These are phyloP conservation scores for Melanotaenia trifasciata DNA, from an alignment of 2,797 vertebrate species.

Conservation along the genomic window DNA sequence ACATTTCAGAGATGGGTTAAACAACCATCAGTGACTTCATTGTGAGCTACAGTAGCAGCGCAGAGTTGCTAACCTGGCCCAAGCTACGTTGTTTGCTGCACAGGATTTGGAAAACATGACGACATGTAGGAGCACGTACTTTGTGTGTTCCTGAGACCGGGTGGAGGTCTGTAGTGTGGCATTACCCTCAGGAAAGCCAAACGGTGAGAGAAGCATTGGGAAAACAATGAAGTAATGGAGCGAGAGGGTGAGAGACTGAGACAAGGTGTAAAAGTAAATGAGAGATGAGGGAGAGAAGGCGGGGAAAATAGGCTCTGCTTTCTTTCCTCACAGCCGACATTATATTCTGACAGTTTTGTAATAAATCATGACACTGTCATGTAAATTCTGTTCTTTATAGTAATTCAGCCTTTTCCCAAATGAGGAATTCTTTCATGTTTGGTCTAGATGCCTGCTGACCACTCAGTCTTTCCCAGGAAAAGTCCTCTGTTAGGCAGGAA, in stretches of 20 bases:
- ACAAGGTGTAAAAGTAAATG: constrained; percentile 29
- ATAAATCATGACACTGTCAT: constrained; percentile 9
- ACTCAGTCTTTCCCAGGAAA: constrained; percentile 20
- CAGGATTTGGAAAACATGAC: constrained; percentile 77
- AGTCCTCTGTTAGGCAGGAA: constrained; percentile 21
- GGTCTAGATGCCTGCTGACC: constrained; percentile 5
- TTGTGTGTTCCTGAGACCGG: constrained; percentile 53
- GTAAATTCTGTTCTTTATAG: constrained; percentile 3
- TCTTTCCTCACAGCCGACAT: constrained; percentile 37
- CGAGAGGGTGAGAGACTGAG: constrained; percentile 25
- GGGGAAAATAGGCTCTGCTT: constrained; percentile 42
- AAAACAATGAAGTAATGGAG: constrained; percentile 80
- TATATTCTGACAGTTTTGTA: constrained; percentile 30
- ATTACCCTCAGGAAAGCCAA: constrained; percentile 70
- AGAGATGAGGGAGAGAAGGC: constrained; percentile 45
- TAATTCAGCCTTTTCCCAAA: constrained; percentile 9
- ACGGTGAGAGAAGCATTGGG: constrained; percentile 45
- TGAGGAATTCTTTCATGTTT: constrained; percentile 11
- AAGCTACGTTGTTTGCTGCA: constrained; percentile 50
- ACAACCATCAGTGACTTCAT: background rate
- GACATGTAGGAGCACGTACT: constrained; percentile 50
- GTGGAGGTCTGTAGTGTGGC: constrained; percentile 51
- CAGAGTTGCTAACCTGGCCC: constrained; percentile 22
- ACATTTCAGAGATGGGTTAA: background rate
- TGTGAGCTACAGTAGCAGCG: background rate